A percentile compares a stretch with the other conserved stretches of the same genome.
These are phyloP conservation scores for Campoplex nolae DNA, from an alignment of 2,888 invertebrate species.

Conservation along the genomic window DNA sequence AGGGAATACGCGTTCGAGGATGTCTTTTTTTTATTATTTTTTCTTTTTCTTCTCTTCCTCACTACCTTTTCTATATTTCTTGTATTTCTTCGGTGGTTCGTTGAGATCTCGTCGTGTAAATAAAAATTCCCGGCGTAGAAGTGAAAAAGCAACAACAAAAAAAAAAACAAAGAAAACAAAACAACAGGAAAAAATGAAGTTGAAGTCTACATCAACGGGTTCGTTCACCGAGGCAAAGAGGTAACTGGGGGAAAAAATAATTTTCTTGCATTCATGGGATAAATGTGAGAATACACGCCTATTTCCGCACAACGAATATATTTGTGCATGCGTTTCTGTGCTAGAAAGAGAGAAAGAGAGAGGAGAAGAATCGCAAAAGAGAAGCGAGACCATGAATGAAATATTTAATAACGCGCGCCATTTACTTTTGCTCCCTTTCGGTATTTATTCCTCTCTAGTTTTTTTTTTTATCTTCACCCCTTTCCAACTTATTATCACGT, in stretches of 20 bases:
- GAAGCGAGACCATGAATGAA: conserved; percentile 44
- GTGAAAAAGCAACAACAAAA: conserved; percentile 12
- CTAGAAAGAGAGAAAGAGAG: conserved; percentile 3
- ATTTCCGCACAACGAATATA: conserved; percentile 21
- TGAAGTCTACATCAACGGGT: conserved; percentile 46
- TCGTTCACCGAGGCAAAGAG: conserved; percentile 50
- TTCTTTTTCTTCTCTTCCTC: not conserved
- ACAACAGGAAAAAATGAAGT: conserved; percentile 6
- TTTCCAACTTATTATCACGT: conserved; percentile 62
- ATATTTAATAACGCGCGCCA: conserved; percentile 61
- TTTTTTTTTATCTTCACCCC: not conserved
- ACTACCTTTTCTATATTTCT: not conserved
- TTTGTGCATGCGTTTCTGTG: not conserved
- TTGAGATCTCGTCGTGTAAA: conserved; percentile 15
- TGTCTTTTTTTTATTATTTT: conserved; percentile 1
- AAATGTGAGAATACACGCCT: conserved; percentile 54
- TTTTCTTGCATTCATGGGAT: conserved; percentile 56
- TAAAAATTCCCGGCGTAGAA: conserved; percentile 35
- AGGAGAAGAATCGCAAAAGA: conserved; percentile 7
- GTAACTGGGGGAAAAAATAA: conserved; percentile 50
- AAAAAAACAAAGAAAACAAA: not conserved
- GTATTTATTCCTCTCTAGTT: conserved; percentile 27
- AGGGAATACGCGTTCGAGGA: conserved; percentile 11
- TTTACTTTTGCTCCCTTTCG: conserved; percentile 54
- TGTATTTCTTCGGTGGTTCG: conserved; percentile 4